A percentile compares a stretch with the other conserved stretches of the same genome.
These are phyloP conservation scores for Pelvicachromis taeniatus DNA, from an alignment of 2,113 vertebrate genomes.

Conservation along the genomic window DNA sequence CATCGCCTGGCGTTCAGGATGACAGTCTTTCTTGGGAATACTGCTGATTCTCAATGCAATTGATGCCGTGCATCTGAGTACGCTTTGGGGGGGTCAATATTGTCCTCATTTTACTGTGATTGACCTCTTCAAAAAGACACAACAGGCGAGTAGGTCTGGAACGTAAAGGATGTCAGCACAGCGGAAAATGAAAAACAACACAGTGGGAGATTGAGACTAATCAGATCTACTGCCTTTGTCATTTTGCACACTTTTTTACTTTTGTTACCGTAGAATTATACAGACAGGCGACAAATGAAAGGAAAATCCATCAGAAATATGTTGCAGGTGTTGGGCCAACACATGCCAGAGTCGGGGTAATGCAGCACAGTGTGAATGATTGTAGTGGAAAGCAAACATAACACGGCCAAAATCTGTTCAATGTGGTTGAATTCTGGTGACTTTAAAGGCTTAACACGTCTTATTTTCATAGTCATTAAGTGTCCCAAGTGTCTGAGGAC, in stretches of 20 bases:
- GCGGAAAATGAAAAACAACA: neutral
- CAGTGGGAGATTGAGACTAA: neutral
- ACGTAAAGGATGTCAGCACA: neutral
- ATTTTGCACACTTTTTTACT: slow-evolving; percentile 34
- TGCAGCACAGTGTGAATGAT: neutral
- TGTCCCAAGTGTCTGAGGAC: neutral
- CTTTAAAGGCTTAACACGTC: neutral
- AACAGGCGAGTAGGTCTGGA: neutral
- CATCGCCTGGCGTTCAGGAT: neutral
- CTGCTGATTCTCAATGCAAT: slow-evolving; percentile 2
- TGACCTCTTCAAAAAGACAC: neutral
- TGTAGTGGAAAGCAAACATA: rapidly evolving
- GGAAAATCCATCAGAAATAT: neutral
- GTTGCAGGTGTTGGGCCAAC: neutral
- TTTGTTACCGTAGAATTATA: slow-evolving; percentile 11
- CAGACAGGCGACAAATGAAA: neutral
- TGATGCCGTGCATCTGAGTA: slow-evolving; percentile 43
- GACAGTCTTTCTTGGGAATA: neutral
- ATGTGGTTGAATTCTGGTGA: neutral
- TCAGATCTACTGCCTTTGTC: neutral
- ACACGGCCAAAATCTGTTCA: neutral
- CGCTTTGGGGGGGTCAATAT: neutral
- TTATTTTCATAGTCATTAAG: neutral
- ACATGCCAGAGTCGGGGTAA: neutral
- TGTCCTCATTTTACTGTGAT: neutral